Evolutionary conservation across 2,888 invertebrate species (phyloP).

Genomic region (Aphrophora alni): DNA sequence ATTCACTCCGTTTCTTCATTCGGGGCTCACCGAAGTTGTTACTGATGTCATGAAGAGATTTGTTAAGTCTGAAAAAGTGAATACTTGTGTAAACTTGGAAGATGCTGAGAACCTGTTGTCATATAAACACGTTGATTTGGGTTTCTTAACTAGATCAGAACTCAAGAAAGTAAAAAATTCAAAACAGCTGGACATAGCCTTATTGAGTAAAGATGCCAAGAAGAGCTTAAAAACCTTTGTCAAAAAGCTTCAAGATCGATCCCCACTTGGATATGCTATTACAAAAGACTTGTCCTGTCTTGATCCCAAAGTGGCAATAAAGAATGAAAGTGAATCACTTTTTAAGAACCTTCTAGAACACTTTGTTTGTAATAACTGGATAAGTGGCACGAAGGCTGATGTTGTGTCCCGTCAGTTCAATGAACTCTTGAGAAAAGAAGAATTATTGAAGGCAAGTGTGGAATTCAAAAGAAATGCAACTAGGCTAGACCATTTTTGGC

Average conservation of each 20-base stretch:
- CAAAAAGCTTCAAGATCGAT: background rate
- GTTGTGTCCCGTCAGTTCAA: too few relatives aligned
- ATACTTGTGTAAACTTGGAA: background rate
- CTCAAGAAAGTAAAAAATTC: background rate
- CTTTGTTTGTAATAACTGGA: too few relatives aligned
- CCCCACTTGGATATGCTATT: background rate
- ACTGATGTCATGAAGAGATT: background rate
- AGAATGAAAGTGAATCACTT: too few relatives aligned
- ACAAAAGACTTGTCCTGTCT: background rate
- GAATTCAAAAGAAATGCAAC: too few relatives aligned
- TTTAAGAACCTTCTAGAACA: too few relatives aligned
- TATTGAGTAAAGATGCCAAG: background rate
- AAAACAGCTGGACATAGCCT: background rate
- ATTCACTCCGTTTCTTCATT: background rate
- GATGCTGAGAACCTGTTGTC: background rate
- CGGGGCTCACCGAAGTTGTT: background rate
- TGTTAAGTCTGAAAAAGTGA: constrained; percentile 14
- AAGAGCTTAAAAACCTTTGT: background rate
- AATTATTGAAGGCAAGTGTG: too few relatives aligned
- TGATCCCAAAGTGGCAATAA: background rate
- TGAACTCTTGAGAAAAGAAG: too few relatives aligned
- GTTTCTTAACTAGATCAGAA: background rate
- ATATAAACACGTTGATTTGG: background rate
- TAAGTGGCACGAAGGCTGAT: too few relatives aligned
- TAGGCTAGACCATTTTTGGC: too few relatives aligned